Evolutionary conservation across 35 echinoderm and acorn worm species (phyloP), one percentile per base, ranked within the genome.

Genomic region (Stichopus chloronotus): DNA sequence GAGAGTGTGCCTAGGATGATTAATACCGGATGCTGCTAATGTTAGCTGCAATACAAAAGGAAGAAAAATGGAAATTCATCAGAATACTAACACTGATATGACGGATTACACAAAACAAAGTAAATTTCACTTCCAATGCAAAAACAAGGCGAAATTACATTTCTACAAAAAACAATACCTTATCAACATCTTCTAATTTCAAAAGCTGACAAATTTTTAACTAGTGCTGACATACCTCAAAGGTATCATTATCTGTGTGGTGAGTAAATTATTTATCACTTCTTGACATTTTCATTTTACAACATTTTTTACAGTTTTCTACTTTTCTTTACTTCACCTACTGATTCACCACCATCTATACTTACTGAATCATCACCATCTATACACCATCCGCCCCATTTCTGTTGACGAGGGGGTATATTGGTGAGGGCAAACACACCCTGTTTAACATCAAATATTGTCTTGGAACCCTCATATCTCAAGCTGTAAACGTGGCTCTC

Each of bases 391-490:
- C 95, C 95, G 20, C 22, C 63, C 97, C 97, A 99, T 23, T 93
- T 87, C 80, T 99, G 97, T 72, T 95, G 95, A 54, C 97, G 90
- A 54, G 92, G 91, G 30, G 91, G 92, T 76, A 99, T 91, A 72
- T 94, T 92, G 5, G 95, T 99, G 59, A 99, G 61, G 10, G 95
- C 81, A 72, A 10, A 92, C 8, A 99, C 90, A 13, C 95, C 95
- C 78, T 95, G 95, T 59, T 98, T 98, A 5, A 98, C 95, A 54
- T 96, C 95, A 63, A 94, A 56, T 56, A 99, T 96, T 6, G 95
- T 98, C 88, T 96, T 96, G 90, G 83, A 96, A 61, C 95, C 95
- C 24, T 94, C 89, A 55, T 94, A 96, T n/a, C 93, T 61, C 21
- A 94, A 93, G 53, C 63, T 94, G 90, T 96, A 96, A 4, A 85